Evolutionary conservation across 2,888 invertebrate genomes (phyloP).

Genomic region (Eumerus sabulonum): DNA sequence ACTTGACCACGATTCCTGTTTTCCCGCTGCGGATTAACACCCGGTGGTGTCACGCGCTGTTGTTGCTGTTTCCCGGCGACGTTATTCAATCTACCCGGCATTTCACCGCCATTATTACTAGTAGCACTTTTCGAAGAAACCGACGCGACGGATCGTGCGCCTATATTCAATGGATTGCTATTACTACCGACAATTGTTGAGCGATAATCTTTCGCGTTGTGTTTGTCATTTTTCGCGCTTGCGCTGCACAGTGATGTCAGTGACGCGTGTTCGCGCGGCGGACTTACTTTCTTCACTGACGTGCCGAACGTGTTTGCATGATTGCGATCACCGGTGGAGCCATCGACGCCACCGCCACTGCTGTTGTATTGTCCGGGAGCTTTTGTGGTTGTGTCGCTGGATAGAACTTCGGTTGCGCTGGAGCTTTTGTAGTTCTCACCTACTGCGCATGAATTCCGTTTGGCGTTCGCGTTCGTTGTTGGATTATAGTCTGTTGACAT

Average conservation of each 20-base stretch:
- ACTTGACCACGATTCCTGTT: conserved; percentile 79
- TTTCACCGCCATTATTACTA: conserved; percentile 39
- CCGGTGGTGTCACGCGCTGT: conserved; percentile 24
- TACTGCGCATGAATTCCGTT: conserved; percentile 73
- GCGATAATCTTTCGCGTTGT: conserved; percentile 69
- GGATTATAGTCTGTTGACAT: conserved; percentile 73
- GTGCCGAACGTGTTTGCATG: conserved; percentile 45
- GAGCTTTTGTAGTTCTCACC: conserved; percentile 74
- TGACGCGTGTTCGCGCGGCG: conserved; percentile 76
- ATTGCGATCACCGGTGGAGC: not conserved
- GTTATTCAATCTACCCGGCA: conserved; percentile 50
- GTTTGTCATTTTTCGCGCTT: conserved; percentile 69
- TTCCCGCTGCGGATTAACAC: conserved; percentile 79
- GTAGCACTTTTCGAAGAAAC: conserved; percentile 38
- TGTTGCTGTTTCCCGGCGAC: conserved; percentile 51
- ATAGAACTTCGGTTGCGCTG: conserved; percentile 73
- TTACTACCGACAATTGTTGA: conserved; percentile 21
- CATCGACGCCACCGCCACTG: conserved; percentile 27
- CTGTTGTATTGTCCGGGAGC: conserved; percentile 25
- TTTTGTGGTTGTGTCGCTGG: conserved; percentile 61
- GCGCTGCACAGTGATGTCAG: conserved; percentile 66
- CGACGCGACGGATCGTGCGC: conserved; percentile 51
- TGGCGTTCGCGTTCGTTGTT: conserved; percentile 75
- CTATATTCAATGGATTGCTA: conserved; percentile 53
- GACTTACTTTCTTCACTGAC: conserved; percentile 75